Conservation (phyloP, 2,888 invertebrate genomes). For the Chalcosyrphus nemorum region DNA sequence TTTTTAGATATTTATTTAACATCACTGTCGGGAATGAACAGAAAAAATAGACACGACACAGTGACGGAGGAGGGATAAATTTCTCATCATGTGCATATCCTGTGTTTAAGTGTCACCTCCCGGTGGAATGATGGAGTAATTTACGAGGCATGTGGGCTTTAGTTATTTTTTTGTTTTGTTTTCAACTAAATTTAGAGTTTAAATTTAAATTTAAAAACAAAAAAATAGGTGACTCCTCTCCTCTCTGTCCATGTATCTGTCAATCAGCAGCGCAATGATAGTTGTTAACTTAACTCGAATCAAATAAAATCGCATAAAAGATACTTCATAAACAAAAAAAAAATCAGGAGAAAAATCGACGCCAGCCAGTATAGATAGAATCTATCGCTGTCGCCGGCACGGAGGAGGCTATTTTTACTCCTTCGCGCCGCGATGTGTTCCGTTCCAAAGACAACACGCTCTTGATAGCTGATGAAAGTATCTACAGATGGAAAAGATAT, state of each 20-base stretch:
- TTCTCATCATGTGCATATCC: conserved; percentile 62
- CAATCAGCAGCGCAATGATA: background rate
- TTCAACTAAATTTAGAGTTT: conserved; percentile 13
- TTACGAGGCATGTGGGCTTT: conserved; percentile 56
- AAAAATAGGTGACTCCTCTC: background rate
- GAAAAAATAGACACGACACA: background rate
- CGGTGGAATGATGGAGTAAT: conserved; percentile 59
- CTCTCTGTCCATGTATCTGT: background rate
- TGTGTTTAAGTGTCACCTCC: conserved; percentile 68
- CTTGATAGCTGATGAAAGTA: conserved; percentile 50
- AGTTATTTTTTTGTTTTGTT: background rate
- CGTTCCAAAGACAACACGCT: conserved; percentile 40
- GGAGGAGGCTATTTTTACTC: conserved; percentile 52
- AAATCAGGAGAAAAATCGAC: conserved; percentile 53
- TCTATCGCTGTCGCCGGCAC: conserved; percentile 18
- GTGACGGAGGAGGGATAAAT: conserved; percentile 6
- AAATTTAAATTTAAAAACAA: background rate
- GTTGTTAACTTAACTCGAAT: background rate
- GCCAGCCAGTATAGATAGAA: conserved; percentile 15
- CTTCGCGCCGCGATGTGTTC: background rate
- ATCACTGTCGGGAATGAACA: background rate
- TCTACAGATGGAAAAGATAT: conserved; percentile 29
- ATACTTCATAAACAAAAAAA: conserved; percentile 36
- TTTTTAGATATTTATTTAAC: conserved; percentile 14
- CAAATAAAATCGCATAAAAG: conserved; percentile 29